Conservation (phyloP, 1,140 invertebrate genomes). For the Oryctes rhinoceros region DNA sequence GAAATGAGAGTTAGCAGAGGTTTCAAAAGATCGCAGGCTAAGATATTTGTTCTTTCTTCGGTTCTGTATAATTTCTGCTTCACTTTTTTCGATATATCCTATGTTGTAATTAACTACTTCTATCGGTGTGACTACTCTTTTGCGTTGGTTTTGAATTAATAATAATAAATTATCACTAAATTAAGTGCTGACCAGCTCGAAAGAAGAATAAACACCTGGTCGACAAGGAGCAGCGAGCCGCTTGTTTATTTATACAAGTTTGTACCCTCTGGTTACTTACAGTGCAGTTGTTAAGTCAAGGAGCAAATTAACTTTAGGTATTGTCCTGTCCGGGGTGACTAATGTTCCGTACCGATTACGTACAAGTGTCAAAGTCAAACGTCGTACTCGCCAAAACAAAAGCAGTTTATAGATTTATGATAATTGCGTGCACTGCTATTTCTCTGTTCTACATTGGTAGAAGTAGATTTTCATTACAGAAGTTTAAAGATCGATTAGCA, state of each 20-base stretch:
- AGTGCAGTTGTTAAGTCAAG: conserved; percentile 48
- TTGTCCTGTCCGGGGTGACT: conserved; percentile 49
- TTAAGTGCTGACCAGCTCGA: neutral
- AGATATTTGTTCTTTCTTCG: too few species aligned
- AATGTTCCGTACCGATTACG: conserved; percentile 40
- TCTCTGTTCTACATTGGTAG: neutral
- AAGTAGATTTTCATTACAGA: neutral
- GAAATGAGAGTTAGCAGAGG: too few species aligned
- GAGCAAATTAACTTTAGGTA: conserved; percentile 52
- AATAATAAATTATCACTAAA: conserved; percentile 7
- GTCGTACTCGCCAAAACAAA: conserved; percentile 19
- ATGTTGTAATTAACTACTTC: too few species aligned
- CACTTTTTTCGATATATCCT: neutral
- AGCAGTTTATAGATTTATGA: conserved; percentile 23
- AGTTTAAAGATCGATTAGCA: neutral
- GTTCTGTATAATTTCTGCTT: too few species aligned
- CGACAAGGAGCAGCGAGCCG: neutral
- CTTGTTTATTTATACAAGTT: conserved; percentile 32
- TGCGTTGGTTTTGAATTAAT: too few species aligned
- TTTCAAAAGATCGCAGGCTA: too few species aligned
- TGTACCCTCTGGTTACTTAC: conserved; percentile 27
- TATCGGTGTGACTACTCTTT: too few species aligned
- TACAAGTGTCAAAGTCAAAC: conserved; percentile 44
- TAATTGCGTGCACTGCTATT: neutral
- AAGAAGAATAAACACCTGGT: conserved; percentile 25